Percentiles rank a stretch among this genome's conserved stretches.
Evolutionary conservation across 2,888 invertebrate species (phyloP).

Genomic region (Drosophila koepferae): DNA sequence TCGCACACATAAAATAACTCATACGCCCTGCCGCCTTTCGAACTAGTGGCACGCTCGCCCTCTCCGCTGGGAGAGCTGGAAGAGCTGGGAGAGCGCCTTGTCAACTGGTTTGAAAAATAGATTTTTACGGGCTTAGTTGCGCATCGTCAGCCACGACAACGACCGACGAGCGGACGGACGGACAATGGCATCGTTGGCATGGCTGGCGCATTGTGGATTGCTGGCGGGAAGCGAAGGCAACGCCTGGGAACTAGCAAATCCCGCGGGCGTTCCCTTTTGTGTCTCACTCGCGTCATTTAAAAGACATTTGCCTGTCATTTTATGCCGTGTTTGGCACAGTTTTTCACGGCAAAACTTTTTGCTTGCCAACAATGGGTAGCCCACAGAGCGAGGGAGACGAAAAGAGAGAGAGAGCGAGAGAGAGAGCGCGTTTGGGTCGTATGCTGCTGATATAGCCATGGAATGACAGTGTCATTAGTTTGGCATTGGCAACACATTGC

Average conservation of each 20-base stretch:
- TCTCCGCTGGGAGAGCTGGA: constrained; percentile 14
- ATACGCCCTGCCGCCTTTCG: constrained; percentile 40
- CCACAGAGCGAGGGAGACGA: constrained; percentile 7
- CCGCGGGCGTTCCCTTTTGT: constrained; percentile 79
- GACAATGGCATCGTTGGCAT: constrained; percentile 59
- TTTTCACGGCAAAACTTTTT: constrained; percentile 64
- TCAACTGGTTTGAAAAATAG: constrained; percentile 81
- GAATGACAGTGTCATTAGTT: constrained; percentile 73
- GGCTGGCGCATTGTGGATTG: constrained; percentile 57
- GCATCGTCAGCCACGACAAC: constrained; percentile 75
- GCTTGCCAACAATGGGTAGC: constrained; percentile 62
- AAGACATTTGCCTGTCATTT: constrained; percentile 84
- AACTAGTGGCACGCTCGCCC: constrained; percentile 33
- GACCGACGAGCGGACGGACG: constrained; percentile 37
- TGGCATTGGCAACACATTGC: constrained; percentile 78
- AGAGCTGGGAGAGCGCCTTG: constrained; percentile 60
- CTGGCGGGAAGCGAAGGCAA: not conserved
- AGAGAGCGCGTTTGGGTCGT: constrained; percentile 4
- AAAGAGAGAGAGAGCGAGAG: not conserved
- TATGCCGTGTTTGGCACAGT: constrained; percentile 80
- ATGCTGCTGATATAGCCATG: constrained; percentile 29
- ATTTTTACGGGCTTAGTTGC: constrained; percentile 78
- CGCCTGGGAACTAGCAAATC: constrained; percentile 53
- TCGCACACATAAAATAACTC: constrained; percentile 55
- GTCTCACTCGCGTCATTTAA: constrained; percentile 82